Evolutionary conservation across 1,140 invertebrate genomes (phyloP), one percentile per base, ranked within the genome.

Genomic region (Pomacea maculata): DNA sequence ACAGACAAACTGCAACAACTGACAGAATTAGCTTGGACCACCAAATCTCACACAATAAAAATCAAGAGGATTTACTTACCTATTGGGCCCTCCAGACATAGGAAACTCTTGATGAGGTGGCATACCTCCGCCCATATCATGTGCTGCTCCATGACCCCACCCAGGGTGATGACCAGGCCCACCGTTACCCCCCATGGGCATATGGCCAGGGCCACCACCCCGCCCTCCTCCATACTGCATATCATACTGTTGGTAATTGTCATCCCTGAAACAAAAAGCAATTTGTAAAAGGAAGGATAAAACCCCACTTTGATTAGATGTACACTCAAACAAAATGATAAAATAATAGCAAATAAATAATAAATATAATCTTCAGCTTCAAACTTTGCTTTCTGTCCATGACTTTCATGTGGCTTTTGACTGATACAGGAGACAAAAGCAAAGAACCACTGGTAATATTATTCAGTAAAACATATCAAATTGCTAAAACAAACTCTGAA

Each of bases 171-270:
- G 52, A 21, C 75, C 73, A 71, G 71, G 74, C 19, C 80, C 82
- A 61, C 78, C 75, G n/a, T 52, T 29, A 67, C 78, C 83, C 14
- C 82, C 70, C 73, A 73, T 63, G n/a, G 70, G 89, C 74, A 91
- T 87, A 5, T 90, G 91, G 81, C 92, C 91, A 0, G 90, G 88
- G 21, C 85, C 87, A 9, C 87, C 87, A 54, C 86, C 86, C 52
- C 84, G 54, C 5, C 84, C 79, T 79, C 84, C 86, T 81, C 86
- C 83, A 82, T 85, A 88, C 63, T 83, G 85, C 70, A 83, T 85
- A 74, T 88, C 87, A 80, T 88, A 87, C 17, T 83, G 86, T 54
- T 80, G 84, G 54, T 85, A 86, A 79, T 81, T 81, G 21, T 88
- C 87, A 61, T 89, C 88, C 86, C 87, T 88, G 68, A 73, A 79